A percentile compares a stretch with the other conserved stretches of the same genome.
phyloP scores from a whole-genome alignment of 2,888 invertebrate species.

The Drosophila koepferae region DNA sequence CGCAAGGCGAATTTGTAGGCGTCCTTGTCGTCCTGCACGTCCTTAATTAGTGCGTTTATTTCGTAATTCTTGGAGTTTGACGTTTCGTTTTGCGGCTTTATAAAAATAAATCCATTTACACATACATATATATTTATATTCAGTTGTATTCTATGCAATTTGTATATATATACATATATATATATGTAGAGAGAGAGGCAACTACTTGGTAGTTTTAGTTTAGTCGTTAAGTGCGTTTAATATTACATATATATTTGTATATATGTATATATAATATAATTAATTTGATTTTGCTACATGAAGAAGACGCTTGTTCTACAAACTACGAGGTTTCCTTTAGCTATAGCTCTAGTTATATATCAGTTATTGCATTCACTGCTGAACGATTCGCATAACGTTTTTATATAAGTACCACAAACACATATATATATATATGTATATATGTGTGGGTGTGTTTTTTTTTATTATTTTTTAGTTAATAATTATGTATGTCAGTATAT shows the following conservation, averaged over 20 bases:
- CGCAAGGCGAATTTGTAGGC: constrained; percentile 50
- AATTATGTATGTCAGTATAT: constrained; percentile 42
- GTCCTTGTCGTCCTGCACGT: constrained; percentile 34
- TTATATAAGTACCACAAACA: constrained; percentile 45
- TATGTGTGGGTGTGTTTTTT: constrained; percentile 4
- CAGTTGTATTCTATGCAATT: constrained; percentile 62
- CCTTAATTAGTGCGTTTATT: constrained; percentile 63
- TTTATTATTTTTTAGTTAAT: not conserved
- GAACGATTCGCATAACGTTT: constrained; percentile 65
- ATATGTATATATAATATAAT: constrained; percentile 20
- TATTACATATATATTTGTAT: constrained; percentile 36
- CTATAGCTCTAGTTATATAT: constrained; percentile 65
- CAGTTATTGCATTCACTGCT: constrained; percentile 44
- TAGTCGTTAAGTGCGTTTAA: constrained; percentile 68
- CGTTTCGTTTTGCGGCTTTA: constrained; percentile 61
- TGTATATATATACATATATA: constrained; percentile 35
- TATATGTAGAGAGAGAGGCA: constrained; percentile 65
- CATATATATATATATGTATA: constrained; percentile 14
- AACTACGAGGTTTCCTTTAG: constrained; percentile 75
- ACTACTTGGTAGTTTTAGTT: constrained; percentile 75
- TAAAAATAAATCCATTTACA: constrained; percentile 72
- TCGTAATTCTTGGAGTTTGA: constrained; percentile 34
- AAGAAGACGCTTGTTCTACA: constrained; percentile 63
- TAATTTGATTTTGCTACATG: constrained; percentile 54
- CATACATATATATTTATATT: constrained; percentile 53